Base-by-base conservation (phyloP, 2,113 vertebrate genomes). In the Stigmatopora argus region DNA sequence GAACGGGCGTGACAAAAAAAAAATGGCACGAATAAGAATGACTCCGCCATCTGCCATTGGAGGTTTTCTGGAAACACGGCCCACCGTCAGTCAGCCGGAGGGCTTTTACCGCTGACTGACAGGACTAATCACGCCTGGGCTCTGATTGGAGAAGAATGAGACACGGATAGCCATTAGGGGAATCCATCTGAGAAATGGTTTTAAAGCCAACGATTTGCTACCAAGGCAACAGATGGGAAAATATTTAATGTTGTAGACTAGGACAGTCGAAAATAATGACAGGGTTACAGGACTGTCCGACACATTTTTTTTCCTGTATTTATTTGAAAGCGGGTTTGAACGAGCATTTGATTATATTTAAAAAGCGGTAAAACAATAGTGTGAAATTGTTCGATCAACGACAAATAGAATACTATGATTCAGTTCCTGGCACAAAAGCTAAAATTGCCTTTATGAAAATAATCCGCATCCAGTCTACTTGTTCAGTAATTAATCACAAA, bases 141-240 rank as follows among this genome's bases (percentile, higher is more conserved):
- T 80, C 79, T 84, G 85, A 90, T 88, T 89, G 88, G 86, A 66
- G 68, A 78, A 83, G 74, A 88, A 85, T 76, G 76, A 79, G 75
- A 77, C 79, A 78, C 62, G 79, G 78, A 79, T 64, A 68, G 66
- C 83, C 83, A 84, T 89, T 87, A 83, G 74, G 75, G 72, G 84
- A 83, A 86, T 78, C 83, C 78, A 79, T 84, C 77, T 85, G 81
- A 88, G 69, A 82, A 77, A 84, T 79, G 58, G 38, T 70, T 80
- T 75, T 78, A 80, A 83, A 89, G 70, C 82, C 84, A 87, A 77
- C 87, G 81, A 91, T 91, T 91, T 90, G 87, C 86, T 89, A 78
- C 88, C 88, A 84, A 84, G 89, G 87, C 80, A 89, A 90, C 90
- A 86, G 83, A 89, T 80, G 72, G 82, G 76, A 74, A 78, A 59